Base-by-base conservation (phyloP, 2,888 invertebrate genomes). In the Lasioglossum pauxillum region DNA sequence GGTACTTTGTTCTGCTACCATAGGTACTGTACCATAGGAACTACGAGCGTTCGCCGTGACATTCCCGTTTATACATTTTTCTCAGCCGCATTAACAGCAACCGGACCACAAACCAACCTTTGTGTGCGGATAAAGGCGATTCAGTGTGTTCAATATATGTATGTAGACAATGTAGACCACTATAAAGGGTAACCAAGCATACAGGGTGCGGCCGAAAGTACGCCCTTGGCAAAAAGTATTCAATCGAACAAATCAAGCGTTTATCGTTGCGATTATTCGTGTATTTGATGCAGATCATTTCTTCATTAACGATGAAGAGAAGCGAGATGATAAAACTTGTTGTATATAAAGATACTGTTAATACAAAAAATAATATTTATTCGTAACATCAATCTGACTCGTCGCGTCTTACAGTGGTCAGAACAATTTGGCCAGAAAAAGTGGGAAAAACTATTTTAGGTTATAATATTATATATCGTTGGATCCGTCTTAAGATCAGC, bases 1-100 rank as follows among this genome's bases (percentile, higher is more conserved):
- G 95, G 95, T 94, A 92, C 27, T 46, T 67, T 41, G 57, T 44
- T 44, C 44, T 72, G 44, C 23, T 53, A 10, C 10, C 53, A n/a
- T 53, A 53, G 53, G 53, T n/a, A 53, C 53, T 31, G 64, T 31
- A 27, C n/a, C 5, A 31, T 60, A 60, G 60, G 5, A 27, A 27
- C 16, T 44, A 44, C 1, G 16, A 41, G 64, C 35, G 60, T 71
- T 46, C 38, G 44, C n/a, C 8, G 19, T 35, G 31, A 31, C 27
- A 64, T 75, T 53, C 44, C 23, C 7, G 27, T 64, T 67, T 12
- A 12, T 16, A 16, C 8, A 57, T 41, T 75, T 46, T 75, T 60
- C 46, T 14, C 10, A 23, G 35, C 8, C 67, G 19, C 10, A 35
- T 69, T 69, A 69, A 41, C 10, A 41, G 38, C 12, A 41, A 69